These are phyloP conservation scores for Gymnorhina tibicen DNA, from an alignment of 2,113 vertebrate species.

Conservation along the genomic window DNA sequence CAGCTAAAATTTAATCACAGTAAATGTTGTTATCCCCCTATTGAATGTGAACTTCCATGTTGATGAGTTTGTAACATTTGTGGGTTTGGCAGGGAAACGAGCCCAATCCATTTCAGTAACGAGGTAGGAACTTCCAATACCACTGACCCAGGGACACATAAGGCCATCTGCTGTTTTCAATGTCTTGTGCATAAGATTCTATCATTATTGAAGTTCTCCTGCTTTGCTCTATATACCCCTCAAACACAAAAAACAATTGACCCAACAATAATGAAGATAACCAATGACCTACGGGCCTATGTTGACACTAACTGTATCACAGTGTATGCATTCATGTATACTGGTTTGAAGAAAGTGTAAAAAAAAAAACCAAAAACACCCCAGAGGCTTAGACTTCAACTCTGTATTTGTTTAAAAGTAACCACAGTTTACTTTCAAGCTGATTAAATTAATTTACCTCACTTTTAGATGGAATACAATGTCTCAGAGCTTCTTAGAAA, in stretches of 20 bases:
- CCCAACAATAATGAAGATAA: background rate
- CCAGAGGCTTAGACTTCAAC: background rate
- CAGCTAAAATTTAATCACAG: background rate
- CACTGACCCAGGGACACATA: background rate
- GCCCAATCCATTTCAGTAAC: background rate
- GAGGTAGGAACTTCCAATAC: background rate
- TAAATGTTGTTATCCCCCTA: background rate
- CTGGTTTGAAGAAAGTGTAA: background rate
- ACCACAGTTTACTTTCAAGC: background rate
- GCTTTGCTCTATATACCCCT: background rate
- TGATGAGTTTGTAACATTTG: background rate
- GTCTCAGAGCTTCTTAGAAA: background rate
- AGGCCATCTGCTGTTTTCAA: background rate
- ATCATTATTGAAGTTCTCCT: background rate
- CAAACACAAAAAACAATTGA: background rate
- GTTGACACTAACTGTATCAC: background rate
- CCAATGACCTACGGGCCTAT: background rate
- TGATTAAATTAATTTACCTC: background rate
- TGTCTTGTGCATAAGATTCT: background rate
- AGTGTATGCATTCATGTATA: background rate
- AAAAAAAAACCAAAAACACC: fast-evolving
- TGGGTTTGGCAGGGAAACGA: background rate
- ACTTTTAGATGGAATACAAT: background rate
- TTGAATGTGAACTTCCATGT: fast-evolving
- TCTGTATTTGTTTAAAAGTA: background rate